Evolutionary conservation across 2,797 vertebrate genomes (phyloP), one percentile per base, ranked within the genome.

Genomic region (Pangasius sanitwongsei): DNA sequence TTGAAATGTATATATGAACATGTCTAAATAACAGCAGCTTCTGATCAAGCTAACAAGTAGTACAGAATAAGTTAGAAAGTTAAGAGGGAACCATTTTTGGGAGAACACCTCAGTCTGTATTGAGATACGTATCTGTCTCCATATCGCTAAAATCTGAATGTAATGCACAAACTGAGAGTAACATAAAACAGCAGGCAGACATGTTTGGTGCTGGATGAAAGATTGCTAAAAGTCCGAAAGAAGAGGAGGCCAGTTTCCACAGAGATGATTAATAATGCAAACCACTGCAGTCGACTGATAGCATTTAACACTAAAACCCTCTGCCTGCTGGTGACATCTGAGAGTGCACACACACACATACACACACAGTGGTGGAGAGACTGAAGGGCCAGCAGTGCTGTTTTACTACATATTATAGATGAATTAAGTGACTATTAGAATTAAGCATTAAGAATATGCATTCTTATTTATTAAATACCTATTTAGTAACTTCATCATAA

Each of bases 261-360:
- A 89, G 89, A 90, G 88, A 65, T 91, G 67, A 90, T 91, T 92
- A 91, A 92, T 90, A 92, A 90, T 92, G 90, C 89, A 92, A 86
- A 90, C 74, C 90, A 87, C 85, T 89, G 91, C 89, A 92, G 88
- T 89, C 85, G 90, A 90, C 88, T 86, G 89, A 91, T 89, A 91
- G 88, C 89, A 92, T 90, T 92, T 92, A 91, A 91, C 88, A 91
- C 89, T 89, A 87, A 86, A 77, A 70, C 86, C 89, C 12, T 75
- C 69, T 83, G 80, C 85, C 80, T 89, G 59, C 80, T 89, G 80
- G 41, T 92, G 91, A 89, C 85, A 92, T 89, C 89, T 25, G 81
- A 91, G 88, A 90, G 65, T 48, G 57, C 16, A 83, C 82, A 80
- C 77, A 82, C 69, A 74, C 85, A 59, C 81, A 85, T 23, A 75